Percentiles rank a stretch among this genome's conserved stretches.
Conservation (phyloP, 1,140 invertebrate species). For the Phortica variegata region DNA sequence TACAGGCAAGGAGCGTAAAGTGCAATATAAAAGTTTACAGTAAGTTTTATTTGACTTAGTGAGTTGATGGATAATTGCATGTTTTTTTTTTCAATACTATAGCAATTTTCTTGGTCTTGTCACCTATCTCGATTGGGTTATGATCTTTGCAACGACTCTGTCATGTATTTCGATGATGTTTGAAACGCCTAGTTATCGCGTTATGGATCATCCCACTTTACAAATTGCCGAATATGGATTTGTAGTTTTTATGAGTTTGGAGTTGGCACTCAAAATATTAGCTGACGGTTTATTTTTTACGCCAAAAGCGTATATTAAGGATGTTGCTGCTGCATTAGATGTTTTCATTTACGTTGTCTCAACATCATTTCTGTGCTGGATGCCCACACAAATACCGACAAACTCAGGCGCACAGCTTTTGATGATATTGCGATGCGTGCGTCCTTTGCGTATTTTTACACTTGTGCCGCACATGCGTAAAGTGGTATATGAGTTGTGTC, state of each 20-base stretch:
- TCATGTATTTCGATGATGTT: conserved; percentile 99
- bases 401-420: conserved; percentile 91
- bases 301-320: conserved; percentile 97
- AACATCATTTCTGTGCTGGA: conserved; percentile 93
- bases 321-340: conserved; percentile 94
- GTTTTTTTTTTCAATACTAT: conserved; percentile 28
- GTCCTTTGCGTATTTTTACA: conserved; percentile 95
- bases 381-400: conserved; percentile 88
- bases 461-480: conserved; percentile 99
- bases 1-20: conserved; percentile 94
- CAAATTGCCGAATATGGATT: conserved; percentile 96
- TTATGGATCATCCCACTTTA: conserved; percentile 80
- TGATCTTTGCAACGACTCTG: conserved; percentile 97
- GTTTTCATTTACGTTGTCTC: conserved; percentile 97
- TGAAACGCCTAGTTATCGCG: conserved; percentile 87
- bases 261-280: conserved; percentile 91
- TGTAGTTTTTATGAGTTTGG: conserved; percentile 97
- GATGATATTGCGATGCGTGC: conserved; percentile 94
- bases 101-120: conserved; percentile 97
- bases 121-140: conserved; percentile 98
- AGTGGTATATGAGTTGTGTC: conserved; percentile 96
- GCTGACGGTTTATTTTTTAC: conserved; percentile 99
- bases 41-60: conserved; percentile 61
- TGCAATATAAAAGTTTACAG: conserved; percentile 97
- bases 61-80: background rate